Evolutionary conservation across 2,113 vertebrate genomes (phyloP).

Genomic region (Capreolus pygargus): DNA sequence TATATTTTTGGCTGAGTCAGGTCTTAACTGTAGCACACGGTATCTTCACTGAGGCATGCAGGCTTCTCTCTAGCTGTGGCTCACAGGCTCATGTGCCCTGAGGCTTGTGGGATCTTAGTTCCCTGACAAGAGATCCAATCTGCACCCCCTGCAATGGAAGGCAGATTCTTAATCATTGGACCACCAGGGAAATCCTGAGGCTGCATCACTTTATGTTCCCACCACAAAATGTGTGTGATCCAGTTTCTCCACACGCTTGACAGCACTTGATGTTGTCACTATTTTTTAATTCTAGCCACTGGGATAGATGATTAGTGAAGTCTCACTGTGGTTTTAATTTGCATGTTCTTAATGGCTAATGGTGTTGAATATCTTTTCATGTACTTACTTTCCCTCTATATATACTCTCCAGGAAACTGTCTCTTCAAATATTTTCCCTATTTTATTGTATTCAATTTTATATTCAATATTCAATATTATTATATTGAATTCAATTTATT

Average conservation of each 20-base stretch:
- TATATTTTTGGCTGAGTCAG: background rate
- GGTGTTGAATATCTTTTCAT: background rate
- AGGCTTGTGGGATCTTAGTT: background rate
- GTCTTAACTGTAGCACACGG: background rate
- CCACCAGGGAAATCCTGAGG: background rate
- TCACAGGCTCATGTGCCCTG: background rate
- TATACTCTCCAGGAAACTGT: background rate
- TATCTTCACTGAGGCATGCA: background rate
- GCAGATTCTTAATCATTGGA: background rate
- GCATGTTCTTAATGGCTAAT: background rate
- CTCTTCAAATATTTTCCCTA: background rate
- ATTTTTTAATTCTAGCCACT: background rate
- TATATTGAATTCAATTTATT: no score
- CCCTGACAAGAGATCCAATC: background rate
- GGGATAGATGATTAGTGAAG: background rate
- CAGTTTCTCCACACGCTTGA: background rate
- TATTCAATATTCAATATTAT: no score
- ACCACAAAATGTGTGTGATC: background rate
- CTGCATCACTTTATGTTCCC: background rate
- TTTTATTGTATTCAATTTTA: background rate
- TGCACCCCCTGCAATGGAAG: background rate
- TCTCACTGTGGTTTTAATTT: background rate
- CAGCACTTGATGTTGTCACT: background rate
- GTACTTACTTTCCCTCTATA: background rate
- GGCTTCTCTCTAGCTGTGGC: background rate